Evolutionary conservation across 30 jellyfish, hydroid and myxozoan genomes (phyloP).

Genomic region (Morbakka virulenta): DNA sequence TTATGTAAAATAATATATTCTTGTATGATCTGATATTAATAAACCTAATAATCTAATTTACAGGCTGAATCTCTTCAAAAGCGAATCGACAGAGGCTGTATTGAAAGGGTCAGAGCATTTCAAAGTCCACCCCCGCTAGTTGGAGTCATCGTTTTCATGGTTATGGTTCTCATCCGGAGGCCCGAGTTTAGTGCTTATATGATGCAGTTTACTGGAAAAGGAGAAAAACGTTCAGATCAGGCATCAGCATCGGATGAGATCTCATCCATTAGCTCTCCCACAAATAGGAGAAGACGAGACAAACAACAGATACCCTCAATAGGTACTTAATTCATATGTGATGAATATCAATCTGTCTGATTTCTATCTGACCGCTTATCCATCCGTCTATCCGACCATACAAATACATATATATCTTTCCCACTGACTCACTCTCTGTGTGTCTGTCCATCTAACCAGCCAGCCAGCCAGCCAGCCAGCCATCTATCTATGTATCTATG

Average conservation of each 20-base stretch:
- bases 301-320: slow-evolving; percentile 4
- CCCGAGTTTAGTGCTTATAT: slow-evolving; percentile 68
- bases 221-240: slow-evolving; percentile 28
- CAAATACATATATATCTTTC: not conserved
- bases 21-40: too few species aligned
- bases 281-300: slow-evolving; percentile 37
- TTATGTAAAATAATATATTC: not conserved
- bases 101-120: slow-evolving; percentile 81
- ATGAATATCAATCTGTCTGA: slow-evolving; percentile 8
- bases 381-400: not conserved
- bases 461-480: too few species aligned
- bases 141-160: slow-evolving; percentile 74
- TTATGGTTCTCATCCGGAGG: slow-evolving; percentile 74
- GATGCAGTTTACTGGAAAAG: slow-evolving; percentile 24
- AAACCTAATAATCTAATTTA: too few species aligned
- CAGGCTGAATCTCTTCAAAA: slow-evolving; percentile 49
- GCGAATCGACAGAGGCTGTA: slow-evolving; percentile 73
- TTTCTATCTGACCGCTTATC: slow-evolving; percentile 4
- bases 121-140: slow-evolving; percentile 85
- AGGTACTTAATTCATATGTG: not conserved
- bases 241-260: slow-evolving; percentile 45
- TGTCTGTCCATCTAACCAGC: too few species aligned
- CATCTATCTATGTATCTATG: too few species aligned
- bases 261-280: slow-evolving; percentile 68
- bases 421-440: too few species aligned